Conservation (phyloP, 2,797 vertebrate genomes). For the Peromyscus eremicus region DNA sequence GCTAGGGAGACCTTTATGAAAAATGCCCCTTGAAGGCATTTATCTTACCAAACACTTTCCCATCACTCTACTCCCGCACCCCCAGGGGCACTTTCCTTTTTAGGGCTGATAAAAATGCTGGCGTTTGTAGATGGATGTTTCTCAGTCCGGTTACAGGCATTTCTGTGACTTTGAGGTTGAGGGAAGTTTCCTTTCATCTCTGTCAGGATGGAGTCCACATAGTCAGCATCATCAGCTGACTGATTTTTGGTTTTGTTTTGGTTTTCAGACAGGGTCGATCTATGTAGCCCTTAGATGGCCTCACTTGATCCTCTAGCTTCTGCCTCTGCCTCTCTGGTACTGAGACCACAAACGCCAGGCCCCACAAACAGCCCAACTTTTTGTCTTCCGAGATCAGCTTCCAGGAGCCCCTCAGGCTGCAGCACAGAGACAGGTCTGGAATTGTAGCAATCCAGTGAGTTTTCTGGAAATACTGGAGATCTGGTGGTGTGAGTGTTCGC, state of each 20-base stretch:
- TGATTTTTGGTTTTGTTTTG: neutral
- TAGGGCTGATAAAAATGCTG: neutral
- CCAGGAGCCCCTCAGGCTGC: neutral
- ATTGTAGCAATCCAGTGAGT: neutral
- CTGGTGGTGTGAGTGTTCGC: neutral
- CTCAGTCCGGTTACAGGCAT: neutral
- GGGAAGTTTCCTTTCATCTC: neutral
- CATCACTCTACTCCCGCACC: neutral
- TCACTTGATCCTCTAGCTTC: neutral
- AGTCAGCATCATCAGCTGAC: neutral
- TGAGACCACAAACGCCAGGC: neutral
- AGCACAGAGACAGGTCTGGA: neutral
- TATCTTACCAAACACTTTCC: neutral
- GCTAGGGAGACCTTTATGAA: neutral
- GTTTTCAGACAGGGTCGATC: neutral
- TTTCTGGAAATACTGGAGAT: slow-evolving; percentile 57
- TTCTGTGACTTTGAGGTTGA: neutral
- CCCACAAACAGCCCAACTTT: neutral
- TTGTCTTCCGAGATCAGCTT: neutral
- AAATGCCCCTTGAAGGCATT: neutral
- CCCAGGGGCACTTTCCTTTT: neutral
- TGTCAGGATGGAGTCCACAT: neutral
- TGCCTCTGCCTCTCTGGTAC: neutral
- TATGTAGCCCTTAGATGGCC: neutral
- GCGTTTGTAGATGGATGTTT: too few species aligned